A percentile compares a stretch with the other conserved stretches of the same genome.
These are phyloP conservation scores for Sesia apiformis DNA, from an alignment of 2,888 invertebrate species.

Conservation along the genomic window DNA sequence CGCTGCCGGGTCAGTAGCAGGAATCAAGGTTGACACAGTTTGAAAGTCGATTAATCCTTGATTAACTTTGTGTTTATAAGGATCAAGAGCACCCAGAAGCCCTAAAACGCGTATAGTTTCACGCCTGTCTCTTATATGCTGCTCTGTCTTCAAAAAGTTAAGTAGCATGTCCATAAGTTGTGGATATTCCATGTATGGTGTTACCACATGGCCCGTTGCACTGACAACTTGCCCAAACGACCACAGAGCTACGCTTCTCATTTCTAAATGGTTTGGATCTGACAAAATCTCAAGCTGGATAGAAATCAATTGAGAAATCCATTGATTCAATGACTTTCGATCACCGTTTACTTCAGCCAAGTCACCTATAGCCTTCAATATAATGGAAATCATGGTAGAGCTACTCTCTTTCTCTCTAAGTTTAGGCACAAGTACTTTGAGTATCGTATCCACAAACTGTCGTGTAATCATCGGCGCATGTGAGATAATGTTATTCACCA, in stretches of 20 bases:
- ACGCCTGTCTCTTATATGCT: conserved; percentile 86
- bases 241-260: conserved; percentile 95
- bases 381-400: conserved; percentile 92
- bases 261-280: conserved; percentile 94
- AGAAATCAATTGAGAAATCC: conserved; percentile 90
- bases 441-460: conserved; percentile 95
- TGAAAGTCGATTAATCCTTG: conserved; percentile 93
- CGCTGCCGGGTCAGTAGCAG: conserved; percentile 80
- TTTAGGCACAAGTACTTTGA: conserved; percentile 92
- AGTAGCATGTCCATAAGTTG: conserved; percentile 92
- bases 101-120: conserved; percentile 97
- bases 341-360: conserved; percentile 92
- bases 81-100: conserved; percentile 96
- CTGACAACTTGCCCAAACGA: conserved; percentile 96
- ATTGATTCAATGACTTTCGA: conserved; percentile 90
- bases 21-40: conserved; percentile 85
- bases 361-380: conserved; percentile 95
- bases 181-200: conserved; percentile 96
- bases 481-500: conserved; percentile 95
- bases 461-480: conserved; percentile 94
- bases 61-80: conserved; percentile 97
- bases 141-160: conserved; percentile 96
- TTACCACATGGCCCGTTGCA: conserved; percentile 96
- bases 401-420: conserved; percentile 91
- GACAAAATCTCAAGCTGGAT: conserved; percentile 94